phyloP scores from a whole-genome alignment of 2,888 invertebrate genomes.

The Metacarcinus magister region DNA sequence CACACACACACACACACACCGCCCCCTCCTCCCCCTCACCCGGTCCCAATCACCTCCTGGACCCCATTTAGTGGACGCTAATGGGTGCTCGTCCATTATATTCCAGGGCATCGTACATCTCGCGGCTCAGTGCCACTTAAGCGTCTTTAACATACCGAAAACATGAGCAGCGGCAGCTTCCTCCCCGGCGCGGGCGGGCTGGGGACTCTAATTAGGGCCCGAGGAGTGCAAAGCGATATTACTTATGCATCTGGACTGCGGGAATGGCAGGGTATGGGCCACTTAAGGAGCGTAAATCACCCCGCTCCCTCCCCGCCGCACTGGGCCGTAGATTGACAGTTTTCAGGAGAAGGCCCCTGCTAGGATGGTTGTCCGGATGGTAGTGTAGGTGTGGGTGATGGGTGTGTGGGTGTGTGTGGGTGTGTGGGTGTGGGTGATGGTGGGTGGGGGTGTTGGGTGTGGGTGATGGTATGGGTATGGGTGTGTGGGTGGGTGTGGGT shows the following conservation, averaged over 20 bases:
- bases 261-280: conserved; percentile 59
- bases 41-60: not conserved
- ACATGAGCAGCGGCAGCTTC: conserved; percentile 69
- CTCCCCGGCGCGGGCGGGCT: conserved; percentile 51
- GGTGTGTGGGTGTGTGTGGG: not conserved
- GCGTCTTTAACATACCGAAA: conserved; percentile 67
- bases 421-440: too few species aligned
- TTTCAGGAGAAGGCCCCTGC: not conserved
- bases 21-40: not conserved
- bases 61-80: conserved; percentile 53
- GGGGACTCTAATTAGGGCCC: conserved; percentile 45
- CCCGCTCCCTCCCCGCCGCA: not conserved
- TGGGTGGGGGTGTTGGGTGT: too few species aligned
- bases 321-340: conserved; percentile 53
- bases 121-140: conserved; percentile 64
- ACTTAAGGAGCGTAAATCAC: not conserved
- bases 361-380: not conserved
- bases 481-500: not conserved
- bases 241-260: conserved; percentile 64
- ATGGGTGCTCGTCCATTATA: conserved; percentile 59
- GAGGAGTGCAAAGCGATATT: conserved; percentile 60
- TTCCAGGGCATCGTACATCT: conserved; percentile 64
- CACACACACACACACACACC: not conserved
- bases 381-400: not conserved
- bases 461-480: too few species aligned